These are phyloP conservation scores for Vombatus ursinus DNA, from an alignment of 2,113 vertebrate species.

Conservation along the genomic window DNA sequence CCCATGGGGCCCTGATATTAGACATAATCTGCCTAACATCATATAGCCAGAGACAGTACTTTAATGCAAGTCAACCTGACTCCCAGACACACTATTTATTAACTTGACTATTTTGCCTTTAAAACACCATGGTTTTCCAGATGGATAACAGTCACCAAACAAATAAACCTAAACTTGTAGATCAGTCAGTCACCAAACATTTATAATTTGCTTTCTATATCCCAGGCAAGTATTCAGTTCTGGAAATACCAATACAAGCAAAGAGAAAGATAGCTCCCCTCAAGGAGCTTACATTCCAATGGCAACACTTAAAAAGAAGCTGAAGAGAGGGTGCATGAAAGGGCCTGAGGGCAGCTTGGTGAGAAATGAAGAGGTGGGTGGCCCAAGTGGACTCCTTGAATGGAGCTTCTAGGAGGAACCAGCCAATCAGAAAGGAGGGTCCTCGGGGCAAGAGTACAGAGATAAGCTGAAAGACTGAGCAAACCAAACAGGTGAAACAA, in stretches of 20 bases:
- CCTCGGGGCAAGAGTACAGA: background rate
- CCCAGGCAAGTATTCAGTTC: background rate
- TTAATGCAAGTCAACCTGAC: background rate
- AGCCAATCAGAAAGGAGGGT: background rate
- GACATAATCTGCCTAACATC: background rate
- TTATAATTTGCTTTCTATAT: background rate
- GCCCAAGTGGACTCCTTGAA: background rate
- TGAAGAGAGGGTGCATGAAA: background rate
- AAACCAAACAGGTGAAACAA: background rate
- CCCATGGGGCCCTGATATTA: background rate
- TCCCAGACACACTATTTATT: too few relatives aligned
- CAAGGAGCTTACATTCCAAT: background rate
- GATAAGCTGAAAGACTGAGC: too few relatives aligned
- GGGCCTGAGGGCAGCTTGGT: background rate
- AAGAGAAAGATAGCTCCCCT: background rate
- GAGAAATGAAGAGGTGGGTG: background rate
- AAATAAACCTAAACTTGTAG: background rate
- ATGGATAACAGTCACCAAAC: background rate
- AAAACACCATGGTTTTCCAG: background rate
- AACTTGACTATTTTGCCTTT: background rate
- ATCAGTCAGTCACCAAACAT: background rate
- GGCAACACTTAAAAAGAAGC: background rate
- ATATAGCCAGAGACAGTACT: background rate
- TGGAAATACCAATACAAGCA: background rate
- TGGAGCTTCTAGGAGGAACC: too few relatives aligned